phyloP scores from a whole-genome alignment of 2,113 vertebrate genomes.

The Cromileptes altivelis region DNA sequence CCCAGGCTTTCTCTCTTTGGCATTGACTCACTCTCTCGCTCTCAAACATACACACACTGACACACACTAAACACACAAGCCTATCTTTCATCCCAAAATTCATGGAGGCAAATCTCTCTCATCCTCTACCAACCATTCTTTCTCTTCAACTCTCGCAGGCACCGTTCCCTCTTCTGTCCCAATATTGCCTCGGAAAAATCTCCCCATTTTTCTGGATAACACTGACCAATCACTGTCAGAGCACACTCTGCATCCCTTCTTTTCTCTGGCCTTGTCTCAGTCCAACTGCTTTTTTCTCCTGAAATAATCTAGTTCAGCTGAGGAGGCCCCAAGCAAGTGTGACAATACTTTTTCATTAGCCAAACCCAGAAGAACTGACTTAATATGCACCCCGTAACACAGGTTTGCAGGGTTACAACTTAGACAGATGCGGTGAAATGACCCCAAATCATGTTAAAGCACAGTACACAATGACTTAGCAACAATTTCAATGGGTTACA shows the following conservation, averaged over 20 bases:
- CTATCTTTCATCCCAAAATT: constrained; percentile 75
- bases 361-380: background rate
- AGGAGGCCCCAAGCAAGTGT: constrained; percentile 11
- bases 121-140: constrained; percentile 74
- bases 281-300: constrained; percentile 12
- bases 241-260: constrained; percentile 10
- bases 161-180: constrained; percentile 43
- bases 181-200: constrained; percentile 43
- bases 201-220: constrained; percentile 28
- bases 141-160: constrained; percentile 59
- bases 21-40: constrained; percentile 57
- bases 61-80: constrained; percentile 33
- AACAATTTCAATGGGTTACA: background rate
- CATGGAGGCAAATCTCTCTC: constrained; percentile 73
- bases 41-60: constrained; percentile 38
- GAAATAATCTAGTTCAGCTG: constrained; percentile 35
- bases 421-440: background rate
- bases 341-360: constrained; percentile 18
- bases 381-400: background rate
- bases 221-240: constrained; percentile 34
- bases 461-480: background rate
- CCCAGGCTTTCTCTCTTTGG: constrained; percentile 78
- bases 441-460: background rate
- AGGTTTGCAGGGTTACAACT: background rate
- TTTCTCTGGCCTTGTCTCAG: constrained; percentile 22